phyloP scores from a whole-genome alignment of 2,797 vertebrate species.

The Eulemur albifrons region DNA sequence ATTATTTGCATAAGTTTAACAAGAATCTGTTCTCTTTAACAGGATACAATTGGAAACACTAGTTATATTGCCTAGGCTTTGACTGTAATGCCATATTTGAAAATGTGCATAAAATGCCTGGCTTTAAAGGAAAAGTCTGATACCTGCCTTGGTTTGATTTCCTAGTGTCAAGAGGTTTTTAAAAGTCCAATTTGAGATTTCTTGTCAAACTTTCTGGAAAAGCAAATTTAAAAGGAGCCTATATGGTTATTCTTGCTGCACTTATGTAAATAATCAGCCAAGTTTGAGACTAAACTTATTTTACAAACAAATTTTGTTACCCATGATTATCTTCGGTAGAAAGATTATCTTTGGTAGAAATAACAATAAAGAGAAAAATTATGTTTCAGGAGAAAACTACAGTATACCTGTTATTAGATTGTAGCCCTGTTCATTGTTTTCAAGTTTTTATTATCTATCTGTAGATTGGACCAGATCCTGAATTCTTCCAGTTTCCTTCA shows the following conservation, averaged over 20 bases:
- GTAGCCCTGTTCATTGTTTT: neutral
- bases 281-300: neutral
- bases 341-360: neutral
- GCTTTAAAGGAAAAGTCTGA: neutral
- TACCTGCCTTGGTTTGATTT: neutral
- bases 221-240: neutral
- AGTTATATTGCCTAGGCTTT: neutral
- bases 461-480: neutral
- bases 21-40: neutral
- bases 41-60: neutral
- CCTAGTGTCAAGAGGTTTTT: neutral
- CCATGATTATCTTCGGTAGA: neutral
- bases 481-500: neutral
- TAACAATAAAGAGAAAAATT: neutral
- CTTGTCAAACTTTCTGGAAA: neutral
- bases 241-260: neutral
- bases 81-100: neutral
- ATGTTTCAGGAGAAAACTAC: neutral
- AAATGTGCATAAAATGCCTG: neutral
- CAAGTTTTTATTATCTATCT: neutral
- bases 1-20: neutral
- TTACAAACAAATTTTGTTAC: neutral
- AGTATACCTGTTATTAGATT: neutral
- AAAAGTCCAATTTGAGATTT: neutral
- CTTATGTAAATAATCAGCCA: neutral